Evolutionary conservation across 2,797 vertebrate genomes (phyloP).

Genomic region (Malurus splendens): DNA sequence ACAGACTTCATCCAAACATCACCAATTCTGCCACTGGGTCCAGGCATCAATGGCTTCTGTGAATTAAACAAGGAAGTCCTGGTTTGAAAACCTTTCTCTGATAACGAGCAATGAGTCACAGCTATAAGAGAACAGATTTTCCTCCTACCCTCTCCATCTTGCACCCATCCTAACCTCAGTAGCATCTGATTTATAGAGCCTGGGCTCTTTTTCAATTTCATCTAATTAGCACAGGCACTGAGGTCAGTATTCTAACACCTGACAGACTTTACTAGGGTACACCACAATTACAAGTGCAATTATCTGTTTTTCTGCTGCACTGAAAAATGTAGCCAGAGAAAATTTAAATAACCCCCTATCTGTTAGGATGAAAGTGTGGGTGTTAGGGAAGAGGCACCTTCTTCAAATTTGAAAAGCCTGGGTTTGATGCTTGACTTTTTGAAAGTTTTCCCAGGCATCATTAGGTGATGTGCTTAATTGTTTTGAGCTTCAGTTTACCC

Average conservation of each 20-base stretch:
- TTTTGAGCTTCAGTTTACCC: neutral
- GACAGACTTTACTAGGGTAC: neutral
- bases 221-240: constrained; percentile 28
- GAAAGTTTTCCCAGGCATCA: neutral
- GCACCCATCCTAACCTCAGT: neutral
- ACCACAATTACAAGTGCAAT: constrained; percentile 18
- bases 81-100: constrained; percentile 1
- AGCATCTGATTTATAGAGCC: neutral
- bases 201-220: neutral
- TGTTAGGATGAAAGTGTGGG: neutral
- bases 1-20: neutral
- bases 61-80: neutral
- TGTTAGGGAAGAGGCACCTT: neutral
- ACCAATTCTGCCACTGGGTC: neutral
- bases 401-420: neutral
- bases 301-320: constrained; percentile 12
- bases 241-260: constrained; percentile 31
- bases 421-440: neutral
- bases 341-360: neutral
- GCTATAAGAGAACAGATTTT: constrained; percentile 16
- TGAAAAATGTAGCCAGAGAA: constrained; percentile 16
- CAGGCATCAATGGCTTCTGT: neutral
- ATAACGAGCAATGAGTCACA: constrained; percentile 24
- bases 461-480: neutral
- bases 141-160: neutral